Evolutionary conservation across 2,113 vertebrate species (phyloP).

Genomic region (Budorcas taxicolor): DNA sequence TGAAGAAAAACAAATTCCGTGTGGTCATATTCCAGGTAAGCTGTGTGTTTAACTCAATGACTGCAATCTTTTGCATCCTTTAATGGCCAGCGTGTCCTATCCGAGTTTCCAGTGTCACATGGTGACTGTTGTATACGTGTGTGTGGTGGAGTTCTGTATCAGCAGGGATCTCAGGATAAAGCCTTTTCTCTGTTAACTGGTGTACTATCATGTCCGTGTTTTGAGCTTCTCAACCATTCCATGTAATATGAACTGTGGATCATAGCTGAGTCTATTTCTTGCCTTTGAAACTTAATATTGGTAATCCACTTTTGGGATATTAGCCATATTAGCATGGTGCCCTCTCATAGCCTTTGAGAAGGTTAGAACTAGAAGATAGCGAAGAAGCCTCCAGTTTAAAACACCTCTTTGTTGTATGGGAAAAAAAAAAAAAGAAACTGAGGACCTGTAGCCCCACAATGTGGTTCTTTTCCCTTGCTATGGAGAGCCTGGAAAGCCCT

Average conservation of each 20-base stretch:
- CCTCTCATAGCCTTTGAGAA: neutral
- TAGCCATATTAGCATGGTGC: slow-evolving; percentile 52
- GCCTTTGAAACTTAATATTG: slow-evolving; percentile 79
- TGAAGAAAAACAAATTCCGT: slow-evolving; percentile 95
- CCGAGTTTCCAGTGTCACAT: neutral
- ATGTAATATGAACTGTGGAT: slow-evolving; percentile 79
- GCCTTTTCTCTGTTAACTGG: slow-evolving; percentile 14
- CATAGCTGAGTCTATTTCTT: slow-evolving; percentile 81
- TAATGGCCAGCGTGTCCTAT: neutral
- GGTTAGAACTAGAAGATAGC: neutral
- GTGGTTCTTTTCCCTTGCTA: slow-evolving; percentile 62
- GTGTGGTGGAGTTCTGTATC: slow-evolving; percentile 3
- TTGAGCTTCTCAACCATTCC: slow-evolving; percentile 71
- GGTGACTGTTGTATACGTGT: slow-evolving; percentile 18
- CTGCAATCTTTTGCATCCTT: neutral
- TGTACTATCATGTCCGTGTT: slow-evolving; percentile 81
- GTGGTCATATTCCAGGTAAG: slow-evolving; percentile 98
- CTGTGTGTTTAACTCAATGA: neutral
- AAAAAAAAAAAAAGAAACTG: neutral
- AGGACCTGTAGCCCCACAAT: neutral
- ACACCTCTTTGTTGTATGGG: neutral
- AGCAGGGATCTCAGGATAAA: slow-evolving; percentile 24
- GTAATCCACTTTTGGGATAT: slow-evolving; percentile 63
- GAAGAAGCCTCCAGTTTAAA: neutral
- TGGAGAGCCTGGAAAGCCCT: slow-evolving; percentile 44